phyloP scores from a whole-genome alignment of 2,888 invertebrate species.

The Thereva unica region DNA sequence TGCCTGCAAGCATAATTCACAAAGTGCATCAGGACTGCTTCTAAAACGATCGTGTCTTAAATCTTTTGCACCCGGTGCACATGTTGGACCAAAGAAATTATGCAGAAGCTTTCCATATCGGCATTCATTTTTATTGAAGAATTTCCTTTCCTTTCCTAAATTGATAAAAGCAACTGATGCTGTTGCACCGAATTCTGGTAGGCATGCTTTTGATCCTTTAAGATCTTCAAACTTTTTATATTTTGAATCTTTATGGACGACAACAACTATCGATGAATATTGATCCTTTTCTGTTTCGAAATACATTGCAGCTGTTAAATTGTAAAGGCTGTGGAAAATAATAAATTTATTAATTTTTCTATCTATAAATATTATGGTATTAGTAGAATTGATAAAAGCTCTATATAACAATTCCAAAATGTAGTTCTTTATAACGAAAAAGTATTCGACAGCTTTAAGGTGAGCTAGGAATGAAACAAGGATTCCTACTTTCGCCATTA shows the following conservation, averaged over 20 bases:
- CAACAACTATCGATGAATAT: slow-evolving; percentile 62
- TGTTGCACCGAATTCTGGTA: slow-evolving; percentile 70
- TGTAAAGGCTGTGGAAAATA: slow-evolving; percentile 60
- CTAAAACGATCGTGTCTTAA: slow-evolving; percentile 55
- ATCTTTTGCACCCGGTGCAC: slow-evolving; percentile 66
- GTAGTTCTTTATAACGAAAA: too few relatives aligned
- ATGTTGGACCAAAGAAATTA: slow-evolving; percentile 63
- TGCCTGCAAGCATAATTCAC: slow-evolving; percentile 47
- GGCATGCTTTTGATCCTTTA: slow-evolving; percentile 64
- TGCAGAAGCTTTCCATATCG: slow-evolving; percentile 64
- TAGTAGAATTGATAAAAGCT: too few relatives aligned
- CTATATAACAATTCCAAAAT: too few relatives aligned
- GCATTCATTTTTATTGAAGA: slow-evolving; percentile 60
- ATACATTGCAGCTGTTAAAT: slow-evolving; percentile 63
- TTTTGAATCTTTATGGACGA: slow-evolving; percentile 58
- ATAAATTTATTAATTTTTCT: slow-evolving; percentile 3
- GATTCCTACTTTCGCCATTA: too few relatives aligned
- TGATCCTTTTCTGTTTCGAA: slow-evolving; percentile 62
- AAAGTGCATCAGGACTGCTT: slow-evolving; percentile 44
- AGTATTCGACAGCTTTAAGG: too few relatives aligned
- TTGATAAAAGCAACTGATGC: slow-evolving; percentile 68
- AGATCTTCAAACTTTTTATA: slow-evolving; percentile 63
- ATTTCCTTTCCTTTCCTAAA: slow-evolving; percentile 59
- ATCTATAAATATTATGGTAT: neutral
- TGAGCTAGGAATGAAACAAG: too few relatives aligned